phyloP scores from a whole-genome alignment of 2,888 invertebrate genomes.

The Cosmia pyralina region DNA sequence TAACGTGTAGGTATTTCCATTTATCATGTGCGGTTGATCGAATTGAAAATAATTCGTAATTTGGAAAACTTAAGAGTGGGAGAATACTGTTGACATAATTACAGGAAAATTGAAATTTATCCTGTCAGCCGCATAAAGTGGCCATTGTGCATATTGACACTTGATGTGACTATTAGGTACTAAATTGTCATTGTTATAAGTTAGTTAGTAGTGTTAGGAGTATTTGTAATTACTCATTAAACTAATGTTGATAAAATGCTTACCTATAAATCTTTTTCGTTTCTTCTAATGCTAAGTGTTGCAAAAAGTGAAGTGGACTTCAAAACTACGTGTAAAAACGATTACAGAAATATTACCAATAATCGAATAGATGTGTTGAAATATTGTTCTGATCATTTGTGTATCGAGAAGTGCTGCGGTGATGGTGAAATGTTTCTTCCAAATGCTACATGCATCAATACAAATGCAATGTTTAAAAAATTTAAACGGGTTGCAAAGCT shows the following conservation, averaged over 20 bases:
- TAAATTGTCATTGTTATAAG: not conserved
- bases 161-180: not conserved
- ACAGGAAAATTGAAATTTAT: not conserved
- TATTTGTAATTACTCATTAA: not conserved
- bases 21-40: not conserved
- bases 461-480: not conserved
- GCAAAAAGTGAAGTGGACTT: slow-evolving; percentile 26
- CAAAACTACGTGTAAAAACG: slow-evolving; percentile 9
- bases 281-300: slow-evolving; percentile 26
- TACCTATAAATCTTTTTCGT: not conserved
- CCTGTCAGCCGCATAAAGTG: not conserved
- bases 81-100: not conserved
- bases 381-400: slow-evolving; percentile 19
- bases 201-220: not conserved
- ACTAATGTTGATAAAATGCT: slow-evolving; percentile 12
- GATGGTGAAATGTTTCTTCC: slow-evolving; percentile 14
- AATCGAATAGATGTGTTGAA: slow-evolving; percentile 1
- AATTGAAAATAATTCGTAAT: not conserved
- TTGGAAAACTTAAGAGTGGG: not conserved
- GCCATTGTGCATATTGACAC: not conserved
- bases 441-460: not conserved
- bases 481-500: fast-evolving
- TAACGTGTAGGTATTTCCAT: not conserved
- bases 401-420: slow-evolving; percentile 35
- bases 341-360: slow-evolving; percentile 12